These are phyloP conservation scores for Monodelphis domestica DNA, from an alignment of 2,797 vertebrate genomes.

Conservation along the genomic window DNA sequence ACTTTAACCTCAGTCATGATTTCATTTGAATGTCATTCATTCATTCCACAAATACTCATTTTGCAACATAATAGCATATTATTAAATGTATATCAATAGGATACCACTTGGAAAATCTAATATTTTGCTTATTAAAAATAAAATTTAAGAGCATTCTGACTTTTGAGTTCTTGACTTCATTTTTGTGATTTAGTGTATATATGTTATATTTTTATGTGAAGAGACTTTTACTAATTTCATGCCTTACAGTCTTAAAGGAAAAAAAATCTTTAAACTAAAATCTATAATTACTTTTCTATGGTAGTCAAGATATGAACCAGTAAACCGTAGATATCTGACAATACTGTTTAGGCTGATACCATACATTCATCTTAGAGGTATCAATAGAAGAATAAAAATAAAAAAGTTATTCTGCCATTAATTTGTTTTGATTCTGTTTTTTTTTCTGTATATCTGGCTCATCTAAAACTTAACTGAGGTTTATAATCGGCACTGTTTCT, in stretches of 20 bases:
- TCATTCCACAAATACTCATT: not conserved
- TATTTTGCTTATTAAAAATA: not conserved
- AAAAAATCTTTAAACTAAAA: conserved; percentile 26
- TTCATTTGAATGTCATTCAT: not conserved
- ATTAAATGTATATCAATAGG: not conserved
- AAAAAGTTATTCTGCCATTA: not conserved
- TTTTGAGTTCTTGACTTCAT: not conserved
- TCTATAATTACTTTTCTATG: not conserved
- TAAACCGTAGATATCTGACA: not conserved
- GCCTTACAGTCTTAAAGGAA: not conserved
- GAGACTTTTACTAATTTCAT: not conserved
- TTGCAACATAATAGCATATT: not conserved
- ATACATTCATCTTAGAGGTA: not conserved
- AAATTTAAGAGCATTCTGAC: not conserved
- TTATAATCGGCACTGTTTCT: not conserved
- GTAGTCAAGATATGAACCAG: not conserved
- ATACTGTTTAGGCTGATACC: not conserved
- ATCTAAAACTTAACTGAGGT: not conserved
- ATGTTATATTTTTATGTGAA: not conserved
- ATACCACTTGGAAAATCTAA: not conserved
- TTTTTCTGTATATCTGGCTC: not conserved
- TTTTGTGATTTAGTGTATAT: not conserved
- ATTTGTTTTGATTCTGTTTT: not conserved
- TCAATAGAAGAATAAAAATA: not conserved
- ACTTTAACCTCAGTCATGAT: not conserved